Evolutionary conservation across 2,888 invertebrate species (phyloP), one percentile per base, ranked within the genome.

Genomic region (Spilarctia lutea): DNA sequence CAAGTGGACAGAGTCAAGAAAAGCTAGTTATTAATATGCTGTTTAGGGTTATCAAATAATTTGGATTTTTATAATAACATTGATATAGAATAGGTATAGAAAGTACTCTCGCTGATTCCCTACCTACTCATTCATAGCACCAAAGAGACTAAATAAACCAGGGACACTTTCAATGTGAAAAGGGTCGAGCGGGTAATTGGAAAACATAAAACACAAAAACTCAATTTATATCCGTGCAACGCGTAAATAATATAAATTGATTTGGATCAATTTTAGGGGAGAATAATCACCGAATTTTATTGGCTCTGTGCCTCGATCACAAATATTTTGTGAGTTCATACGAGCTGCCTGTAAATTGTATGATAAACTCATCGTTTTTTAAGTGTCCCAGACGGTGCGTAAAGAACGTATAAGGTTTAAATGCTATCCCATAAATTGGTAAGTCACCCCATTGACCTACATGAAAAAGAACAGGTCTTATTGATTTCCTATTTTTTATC

Each of bases 241-340:
- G 83, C 81, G 85, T 86, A 83, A 85, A 86, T 88, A 87, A 87
- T 86, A 86, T 86, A 90, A 89, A 91, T 91, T 90, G 91, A 90
- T 89, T 88, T 86, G 86, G 91, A 91, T 89, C 90, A 89, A 89
- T 90, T 89, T 88, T 82, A 85, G 84, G 74, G 83, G 81, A 85
- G 88, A 90, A 92, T 92, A 91, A 93, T 92, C 89, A 89, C 86
- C 87, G 81, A 80, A 74, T 86, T 91, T 91, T 90, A 91, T 89
- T 87, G 84, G 85, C 79, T 85, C 85, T 84, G 85, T 83, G 83
- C 79, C 79, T 85, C 86, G 88, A 88, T 91, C 88, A 88, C 90
- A 88, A 89, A 90, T 84, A 81, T 82, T 82, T 82, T 84, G 82
- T 87, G 91, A 91, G 90, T 91, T 90, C 89, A 92, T 93, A 91